These are phyloP conservation scores for Hydrochoerus hydrochaeris DNA, from an alignment of 2,113 vertebrate species.

Conservation along the genomic window DNA sequence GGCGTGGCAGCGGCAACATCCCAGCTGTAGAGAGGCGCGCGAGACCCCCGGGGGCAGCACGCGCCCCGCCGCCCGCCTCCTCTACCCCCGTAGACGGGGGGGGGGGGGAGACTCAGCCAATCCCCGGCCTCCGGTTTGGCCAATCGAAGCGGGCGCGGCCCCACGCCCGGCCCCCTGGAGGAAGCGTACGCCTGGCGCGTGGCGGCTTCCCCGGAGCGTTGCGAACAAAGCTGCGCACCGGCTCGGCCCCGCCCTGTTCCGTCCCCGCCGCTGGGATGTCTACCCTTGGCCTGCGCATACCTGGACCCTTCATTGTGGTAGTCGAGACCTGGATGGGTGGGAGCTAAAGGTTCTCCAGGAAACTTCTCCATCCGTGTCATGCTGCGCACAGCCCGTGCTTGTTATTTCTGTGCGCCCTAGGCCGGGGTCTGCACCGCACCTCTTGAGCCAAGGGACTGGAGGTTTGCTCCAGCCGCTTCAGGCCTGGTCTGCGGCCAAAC, in stretches of 20 bases:
- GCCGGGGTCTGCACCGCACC: not conserved
- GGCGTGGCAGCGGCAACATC: not conserved
- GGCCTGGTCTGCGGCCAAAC: rapidly evolving
- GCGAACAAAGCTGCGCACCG: constrained; percentile 87
- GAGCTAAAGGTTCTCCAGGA: not conserved
- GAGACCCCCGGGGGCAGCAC: constrained; percentile 73
- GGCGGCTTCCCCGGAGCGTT: constrained; percentile 86
- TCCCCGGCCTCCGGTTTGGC: not conserved
- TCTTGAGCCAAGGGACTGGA: not conserved
- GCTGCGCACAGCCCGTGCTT: not conserved
- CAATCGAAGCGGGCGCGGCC: constrained; percentile 79
- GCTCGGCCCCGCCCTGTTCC: constrained; percentile 59
- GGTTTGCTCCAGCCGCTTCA: not conserved
- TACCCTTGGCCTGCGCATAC: not conserved
- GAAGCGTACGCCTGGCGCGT: constrained; percentile 91
- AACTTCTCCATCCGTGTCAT: no score
- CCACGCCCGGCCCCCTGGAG: constrained; percentile 77
- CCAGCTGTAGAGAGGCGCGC: rapidly evolving
- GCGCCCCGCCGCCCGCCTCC: constrained; percentile 56
- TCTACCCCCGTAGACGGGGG: not conserved
- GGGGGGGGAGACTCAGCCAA: constrained; percentile 16
- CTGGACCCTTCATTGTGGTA: not conserved
- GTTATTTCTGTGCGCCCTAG: not conserved
- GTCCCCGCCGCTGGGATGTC: not conserved
- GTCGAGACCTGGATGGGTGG: rapidly evolving